Percentiles rank a stretch among this genome's conserved stretches.
Evolutionary conservation across 2,113 vertebrate species (phyloP).

Genomic region (Anseranas semipalmata): DNA sequence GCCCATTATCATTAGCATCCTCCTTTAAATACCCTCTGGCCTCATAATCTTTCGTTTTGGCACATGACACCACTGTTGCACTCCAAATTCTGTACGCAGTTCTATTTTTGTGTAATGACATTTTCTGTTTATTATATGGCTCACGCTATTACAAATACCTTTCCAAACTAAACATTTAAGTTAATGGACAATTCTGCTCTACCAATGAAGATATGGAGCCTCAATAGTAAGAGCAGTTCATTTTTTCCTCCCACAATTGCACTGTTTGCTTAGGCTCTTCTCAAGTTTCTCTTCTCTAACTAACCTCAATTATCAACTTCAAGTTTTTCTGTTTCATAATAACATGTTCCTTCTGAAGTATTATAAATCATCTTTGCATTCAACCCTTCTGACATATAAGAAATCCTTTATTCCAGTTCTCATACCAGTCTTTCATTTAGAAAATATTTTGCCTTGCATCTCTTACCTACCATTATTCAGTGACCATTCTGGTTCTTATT

Average conservation of each 20-base stretch:
- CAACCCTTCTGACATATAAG: not conserved
- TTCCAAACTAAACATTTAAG: not conserved
- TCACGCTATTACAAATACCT: not conserved
- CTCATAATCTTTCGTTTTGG: not conserved
- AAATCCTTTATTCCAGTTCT: not conserved
- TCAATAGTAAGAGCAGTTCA: not conserved
- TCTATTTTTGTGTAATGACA: not conserved
- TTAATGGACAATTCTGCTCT: not conserved
- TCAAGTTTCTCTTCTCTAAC: not conserved
- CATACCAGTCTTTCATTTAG: not conserved
- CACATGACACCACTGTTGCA: not conserved
- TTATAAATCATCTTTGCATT: not conserved
- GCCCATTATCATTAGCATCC: not conserved
- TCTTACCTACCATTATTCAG: not conserved
- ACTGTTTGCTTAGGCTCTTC: not conserved
- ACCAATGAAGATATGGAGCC: not conserved
- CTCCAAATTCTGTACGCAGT: not conserved
- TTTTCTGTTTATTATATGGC: not conserved
- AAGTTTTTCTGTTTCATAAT: not conserved
- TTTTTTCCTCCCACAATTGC: not conserved
- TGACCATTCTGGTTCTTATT: not conserved
- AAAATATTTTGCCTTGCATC: not conserved
- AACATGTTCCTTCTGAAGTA: not conserved
- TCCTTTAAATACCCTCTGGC: not conserved
- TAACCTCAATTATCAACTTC: not conserved